phyloP scores from a whole-genome alignment of 1,140 invertebrate genomes.

The Sarcophaga peregrina region DNA sequence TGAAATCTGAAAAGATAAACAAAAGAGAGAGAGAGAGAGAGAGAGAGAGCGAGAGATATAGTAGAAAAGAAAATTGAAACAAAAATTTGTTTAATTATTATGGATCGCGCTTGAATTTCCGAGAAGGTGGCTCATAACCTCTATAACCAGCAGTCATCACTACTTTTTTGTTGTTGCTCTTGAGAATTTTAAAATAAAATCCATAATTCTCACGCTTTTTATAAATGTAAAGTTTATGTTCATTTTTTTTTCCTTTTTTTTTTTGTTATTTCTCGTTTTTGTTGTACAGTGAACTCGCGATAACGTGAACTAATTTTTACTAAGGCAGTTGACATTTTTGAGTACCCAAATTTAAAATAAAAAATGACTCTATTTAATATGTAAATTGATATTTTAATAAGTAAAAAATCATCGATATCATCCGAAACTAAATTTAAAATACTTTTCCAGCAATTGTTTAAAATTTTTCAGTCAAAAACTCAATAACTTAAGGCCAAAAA shows the following conservation, averaged over 20 bases:
- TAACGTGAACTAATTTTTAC: too few species aligned
- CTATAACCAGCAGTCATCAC: neutral
- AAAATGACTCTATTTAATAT: too few species aligned
- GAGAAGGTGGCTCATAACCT: constrained; percentile 20
- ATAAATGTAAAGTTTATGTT: neutral
- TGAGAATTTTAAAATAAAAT: constrained; percentile 16
- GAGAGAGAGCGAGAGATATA: neutral
- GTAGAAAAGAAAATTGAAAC: neutral
- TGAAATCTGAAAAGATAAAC: too few species aligned
- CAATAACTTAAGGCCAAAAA: too few species aligned
- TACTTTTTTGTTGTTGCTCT: neutral
- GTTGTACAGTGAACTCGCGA: too few species aligned
- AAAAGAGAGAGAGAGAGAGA: neutral
- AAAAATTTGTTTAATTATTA: constrained; percentile 42
- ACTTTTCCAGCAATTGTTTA: too few species aligned
- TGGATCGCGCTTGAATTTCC: neutral
- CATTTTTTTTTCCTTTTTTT: neutral
- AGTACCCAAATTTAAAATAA: too few species aligned
- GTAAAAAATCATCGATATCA: too few species aligned
- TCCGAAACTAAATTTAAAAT: too few species aligned
- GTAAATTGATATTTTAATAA: too few species aligned
- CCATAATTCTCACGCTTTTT: constrained; percentile 23
- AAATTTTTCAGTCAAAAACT: too few species aligned
- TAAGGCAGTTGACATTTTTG: too few species aligned
- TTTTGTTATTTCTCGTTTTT: neutral